These are phyloP conservation scores for Ceratosolen fusciceps DNA, from an alignment of 1,140 invertebrate species.

Conservation along the genomic window DNA sequence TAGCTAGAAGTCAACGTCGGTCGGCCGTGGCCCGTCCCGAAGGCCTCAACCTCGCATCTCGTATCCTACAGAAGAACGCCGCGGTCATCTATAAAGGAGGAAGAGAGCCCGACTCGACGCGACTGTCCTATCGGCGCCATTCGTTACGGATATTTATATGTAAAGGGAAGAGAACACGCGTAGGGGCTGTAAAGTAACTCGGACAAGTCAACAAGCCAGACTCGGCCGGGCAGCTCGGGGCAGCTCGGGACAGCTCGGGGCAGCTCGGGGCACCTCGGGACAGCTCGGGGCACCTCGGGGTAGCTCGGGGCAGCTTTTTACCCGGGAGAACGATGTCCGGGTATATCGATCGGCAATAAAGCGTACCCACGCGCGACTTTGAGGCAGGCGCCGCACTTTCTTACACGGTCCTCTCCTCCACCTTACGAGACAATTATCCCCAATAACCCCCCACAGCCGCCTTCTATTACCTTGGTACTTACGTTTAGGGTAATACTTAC, in stretches of 20 bases:
- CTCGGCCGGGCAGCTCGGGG: no score
- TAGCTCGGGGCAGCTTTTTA: neutral
- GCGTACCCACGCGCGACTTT: slow-evolving; percentile 32
- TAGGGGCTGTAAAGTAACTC: slow-evolving; percentile 46
- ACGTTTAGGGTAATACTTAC: no score
- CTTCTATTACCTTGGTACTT: no score
- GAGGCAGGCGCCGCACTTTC: neutral
- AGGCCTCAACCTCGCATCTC: neutral
- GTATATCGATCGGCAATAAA: slow-evolving; percentile 48
- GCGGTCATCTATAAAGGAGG: no score
- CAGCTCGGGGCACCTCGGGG: neutral
- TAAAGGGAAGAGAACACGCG: slow-evolving; percentile 25
- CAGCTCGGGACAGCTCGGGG: neutral
- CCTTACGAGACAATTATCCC: slow-evolving; percentile 27
- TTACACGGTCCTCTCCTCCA: neutral
- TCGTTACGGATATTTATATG: slow-evolving; percentile 10
- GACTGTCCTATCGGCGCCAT: slow-evolving; percentile 12
- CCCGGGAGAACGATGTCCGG: slow-evolving; percentile 32
- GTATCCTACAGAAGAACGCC: no score
- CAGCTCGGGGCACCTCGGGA: slow-evolving; percentile 14
- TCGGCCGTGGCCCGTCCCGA: slow-evolving; percentile 16
- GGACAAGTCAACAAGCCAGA: slow-evolving; percentile 47
- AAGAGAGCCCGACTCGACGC: no score
- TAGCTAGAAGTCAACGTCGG: slow-evolving; percentile 26
- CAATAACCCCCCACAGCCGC: no score